phyloP scores from a whole-genome alignment of 2,797 vertebrate genomes.

The Pangasius krempfi region DNA sequence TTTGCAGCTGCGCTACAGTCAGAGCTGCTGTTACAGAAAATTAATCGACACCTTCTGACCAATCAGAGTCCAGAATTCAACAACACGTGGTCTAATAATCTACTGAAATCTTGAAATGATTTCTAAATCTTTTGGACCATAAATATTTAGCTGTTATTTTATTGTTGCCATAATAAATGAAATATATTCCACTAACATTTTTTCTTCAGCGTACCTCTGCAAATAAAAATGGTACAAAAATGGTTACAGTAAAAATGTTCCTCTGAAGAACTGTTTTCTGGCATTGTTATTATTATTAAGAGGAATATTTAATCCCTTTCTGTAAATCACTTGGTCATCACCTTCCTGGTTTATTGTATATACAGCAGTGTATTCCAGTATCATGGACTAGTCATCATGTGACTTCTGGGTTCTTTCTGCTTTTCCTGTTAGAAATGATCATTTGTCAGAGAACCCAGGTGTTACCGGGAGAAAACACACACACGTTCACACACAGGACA shows the following conservation, averaged over 20 bases:
- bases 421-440: not conserved
- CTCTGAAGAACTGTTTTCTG: not conserved
- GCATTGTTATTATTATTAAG: not conserved
- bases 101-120: not conserved
- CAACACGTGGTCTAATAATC: not conserved
- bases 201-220: not conserved
- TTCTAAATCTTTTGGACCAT: not conserved
- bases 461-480: not conserved
- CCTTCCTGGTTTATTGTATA: not conserved
- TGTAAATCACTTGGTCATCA: not conserved
- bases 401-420: not conserved
- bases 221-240: not conserved
- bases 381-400: not conserved
- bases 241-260: not conserved
- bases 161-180: not conserved
- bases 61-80: not conserved
- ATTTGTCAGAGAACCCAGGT: not conserved
- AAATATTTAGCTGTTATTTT: not conserved
- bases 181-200: not conserved
- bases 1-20: too few relatives aligned
- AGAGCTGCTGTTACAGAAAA: not conserved
- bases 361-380: not conserved
- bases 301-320: not conserved
- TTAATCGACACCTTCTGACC: not conserved
- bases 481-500: not conserved